Evolutionary conservation across 2,888 invertebrate genomes (phyloP), one percentile per base, ranked within the genome.

Genomic region (Therioaphis trifolii): DNA sequence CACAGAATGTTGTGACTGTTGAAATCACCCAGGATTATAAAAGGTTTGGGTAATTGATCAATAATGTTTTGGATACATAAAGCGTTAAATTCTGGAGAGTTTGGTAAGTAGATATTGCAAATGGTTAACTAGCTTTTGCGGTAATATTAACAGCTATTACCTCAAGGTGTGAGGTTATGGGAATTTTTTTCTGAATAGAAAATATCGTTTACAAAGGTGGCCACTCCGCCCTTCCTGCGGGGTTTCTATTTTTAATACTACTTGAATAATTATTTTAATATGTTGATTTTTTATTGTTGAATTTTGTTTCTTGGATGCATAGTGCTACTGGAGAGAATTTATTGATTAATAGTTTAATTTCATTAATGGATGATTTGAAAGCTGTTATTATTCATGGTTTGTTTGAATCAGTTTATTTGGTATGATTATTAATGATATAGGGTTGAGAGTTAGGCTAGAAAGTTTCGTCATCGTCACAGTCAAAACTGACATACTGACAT

Each of bases 11-110:
- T 35, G 7, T 35, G 35, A n/a, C n/a, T n/a, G n/a, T 85, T 85
- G 55, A 85, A 85, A 63, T 85, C 84, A 5, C 85, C 84, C 15
- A 84, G 18, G 11, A 85, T 35, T 11, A 85, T 63, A 58, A 84
- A 84, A 2, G 85, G 85, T n/a, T n/a, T n/a, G n/a, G n/a, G n/a
- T n/a, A n/a, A n/a, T n/a, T n/a, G n/a, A n/a, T n/a, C n/a, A n/a
- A n/a, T n/a, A n/a, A n/a, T n/a, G n/a, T n/a, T n/a, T n/a, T n/a
- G n/a, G n/a, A n/a, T n/a, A n/a, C n/a, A 12, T 12, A 21, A 7
- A 35, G 21, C 27, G 21, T 46, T 52, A 46, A 58, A 69, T 4
- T 49, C 35, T 24, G 11, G 18, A 21, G 74, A 29, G 52, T 69
- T 69, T 18, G 69, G 82, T n/a, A 72, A n/a, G 27, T 82, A 82